Evolutionary conservation across 2,113 vertebrate species (phyloP).

Genomic region (Meleagris gallopavo): DNA sequence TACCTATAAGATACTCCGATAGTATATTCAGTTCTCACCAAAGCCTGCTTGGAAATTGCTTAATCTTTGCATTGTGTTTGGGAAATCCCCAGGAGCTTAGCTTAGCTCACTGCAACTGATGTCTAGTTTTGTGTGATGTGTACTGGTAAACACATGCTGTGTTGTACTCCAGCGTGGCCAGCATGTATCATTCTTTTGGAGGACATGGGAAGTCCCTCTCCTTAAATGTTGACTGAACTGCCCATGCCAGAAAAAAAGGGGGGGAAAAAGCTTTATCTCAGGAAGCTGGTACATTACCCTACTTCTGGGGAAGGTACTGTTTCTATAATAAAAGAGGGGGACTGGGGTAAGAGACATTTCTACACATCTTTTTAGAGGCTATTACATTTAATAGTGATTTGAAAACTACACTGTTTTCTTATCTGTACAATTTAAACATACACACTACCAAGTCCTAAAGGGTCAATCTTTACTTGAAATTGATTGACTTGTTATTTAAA

Average conservation of each 20-base stretch:
- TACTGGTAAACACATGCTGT: fast-evolving
- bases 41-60: not conserved
- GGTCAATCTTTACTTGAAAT: not conserved
- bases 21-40: not conserved
- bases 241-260: not conserved
- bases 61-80: not conserved
- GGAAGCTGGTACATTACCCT: not conserved
- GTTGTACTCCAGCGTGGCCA: not conserved
- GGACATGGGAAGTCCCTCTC: not conserved
- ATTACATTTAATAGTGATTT: not conserved
- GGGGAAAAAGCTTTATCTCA: not conserved
- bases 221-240: fast-evolving
- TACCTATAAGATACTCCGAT: not conserved
- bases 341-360: not conserved
- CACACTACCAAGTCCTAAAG: not conserved
- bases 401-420: not conserved
- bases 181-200: not conserved
- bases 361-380: too few relatives aligned
- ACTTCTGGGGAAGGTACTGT: fast-evolving
- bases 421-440: not conserved
- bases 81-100: not conserved
- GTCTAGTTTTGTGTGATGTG: not conserved
- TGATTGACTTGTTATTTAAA: not conserved
- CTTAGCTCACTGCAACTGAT: not conserved
- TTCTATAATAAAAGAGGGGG: not conserved